Conservation (phyloP, 2,888 invertebrate genomes). For the Cephus spinipes region DNA sequence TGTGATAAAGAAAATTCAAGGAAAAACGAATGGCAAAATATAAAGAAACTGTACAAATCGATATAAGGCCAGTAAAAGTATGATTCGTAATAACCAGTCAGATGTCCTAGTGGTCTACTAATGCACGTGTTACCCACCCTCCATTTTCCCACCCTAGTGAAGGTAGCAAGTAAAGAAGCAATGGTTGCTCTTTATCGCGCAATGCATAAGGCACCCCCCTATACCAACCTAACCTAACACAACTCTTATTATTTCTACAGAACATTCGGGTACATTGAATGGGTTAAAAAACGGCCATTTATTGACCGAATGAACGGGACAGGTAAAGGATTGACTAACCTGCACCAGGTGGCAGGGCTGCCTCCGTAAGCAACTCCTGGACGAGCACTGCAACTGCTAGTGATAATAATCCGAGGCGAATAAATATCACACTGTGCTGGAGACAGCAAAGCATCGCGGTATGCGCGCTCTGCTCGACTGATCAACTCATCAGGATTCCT, state of each 20-base stretch:
- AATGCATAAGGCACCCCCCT: neutral
- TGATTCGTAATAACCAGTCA: neutral
- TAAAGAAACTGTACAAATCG: neutral
- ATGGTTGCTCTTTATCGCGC: neutral
- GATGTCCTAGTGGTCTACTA: neutral
- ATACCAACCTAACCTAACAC: neutral
- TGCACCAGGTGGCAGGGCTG: slow-evolving; percentile 60
- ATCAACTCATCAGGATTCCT: slow-evolving; percentile 30
- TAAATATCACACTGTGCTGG: slow-evolving; percentile 45
- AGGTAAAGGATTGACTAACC: slow-evolving; percentile 42
- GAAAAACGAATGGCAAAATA: neutral
- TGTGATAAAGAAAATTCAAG: neutral
- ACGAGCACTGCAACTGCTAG: slow-evolving; percentile 26
- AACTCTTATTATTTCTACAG: neutral
- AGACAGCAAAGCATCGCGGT: slow-evolving; percentile 61
- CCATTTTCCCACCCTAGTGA: neutral
- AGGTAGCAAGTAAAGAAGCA: neutral
- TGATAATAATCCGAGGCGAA: slow-evolving; percentile 38
- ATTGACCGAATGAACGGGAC: neutral
- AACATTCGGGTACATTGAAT: neutral
- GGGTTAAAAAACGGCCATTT: neutral
- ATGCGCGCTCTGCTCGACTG: slow-evolving; percentile 59
- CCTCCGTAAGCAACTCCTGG: slow-evolving; percentile 39
- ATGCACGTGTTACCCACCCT: neutral
- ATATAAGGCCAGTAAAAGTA: neutral